Conservation (phyloP, 2,888 invertebrate species). For the Pollenia griseotomentosa region DNA sequence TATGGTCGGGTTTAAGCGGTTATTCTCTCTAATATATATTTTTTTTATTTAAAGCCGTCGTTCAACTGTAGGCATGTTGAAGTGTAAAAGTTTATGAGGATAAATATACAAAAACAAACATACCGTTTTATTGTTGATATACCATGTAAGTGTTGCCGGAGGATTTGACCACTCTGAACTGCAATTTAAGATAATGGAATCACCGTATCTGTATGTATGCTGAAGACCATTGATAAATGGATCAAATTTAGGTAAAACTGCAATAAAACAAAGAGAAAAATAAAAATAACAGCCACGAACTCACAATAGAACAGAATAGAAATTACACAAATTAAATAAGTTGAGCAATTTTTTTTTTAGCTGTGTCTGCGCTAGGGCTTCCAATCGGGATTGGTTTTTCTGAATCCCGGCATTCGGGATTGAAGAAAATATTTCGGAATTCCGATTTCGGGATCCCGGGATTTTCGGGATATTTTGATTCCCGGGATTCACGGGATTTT, state of each 20-base stretch:
- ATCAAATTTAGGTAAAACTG: conserved; percentile 83
- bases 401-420: no score
- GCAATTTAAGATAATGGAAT: conserved; percentile 83
- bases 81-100: not conserved
- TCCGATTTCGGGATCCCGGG: no score
- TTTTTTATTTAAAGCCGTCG: no score
- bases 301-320: not conserved
- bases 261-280: conserved; percentile 73
- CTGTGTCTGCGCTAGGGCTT: not conserved
- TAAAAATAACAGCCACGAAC: conserved; percentile 2
- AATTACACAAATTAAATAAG: not conserved
- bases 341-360: not conserved
- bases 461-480: no score
- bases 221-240: conserved; percentile 82
- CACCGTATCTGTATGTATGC: conserved; percentile 82
- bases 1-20: no score
- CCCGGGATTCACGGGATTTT: no score
- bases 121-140: conserved; percentile 84
- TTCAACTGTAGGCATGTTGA: not conserved
- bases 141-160: conserved; percentile 83
- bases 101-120: conserved; percentile 70
- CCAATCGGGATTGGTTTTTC: no score
- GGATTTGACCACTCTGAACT: conserved; percentile 84
- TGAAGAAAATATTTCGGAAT: no score
- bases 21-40: no score